These are phyloP conservation scores for Actenoides lindsayi DNA, from an alignment of 2,113 vertebrate genomes.

Conservation along the genomic window DNA sequence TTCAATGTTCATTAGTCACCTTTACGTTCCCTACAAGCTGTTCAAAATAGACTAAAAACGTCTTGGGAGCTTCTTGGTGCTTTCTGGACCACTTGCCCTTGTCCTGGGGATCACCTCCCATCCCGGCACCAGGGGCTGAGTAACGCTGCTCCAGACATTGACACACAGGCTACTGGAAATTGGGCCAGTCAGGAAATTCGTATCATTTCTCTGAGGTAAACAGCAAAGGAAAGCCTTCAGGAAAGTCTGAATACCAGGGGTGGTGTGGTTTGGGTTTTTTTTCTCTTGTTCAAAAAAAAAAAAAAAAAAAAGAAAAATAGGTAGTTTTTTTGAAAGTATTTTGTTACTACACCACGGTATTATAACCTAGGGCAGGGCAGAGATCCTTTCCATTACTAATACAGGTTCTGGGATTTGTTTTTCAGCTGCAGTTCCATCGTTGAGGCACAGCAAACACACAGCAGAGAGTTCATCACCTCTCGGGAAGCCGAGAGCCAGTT, in stretches of 20 bases:
- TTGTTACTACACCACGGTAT: slow-evolving; percentile 8
- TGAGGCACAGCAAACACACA: background rate
- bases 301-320: background rate
- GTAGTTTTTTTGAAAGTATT: slow-evolving; percentile 12
- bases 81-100: background rate
- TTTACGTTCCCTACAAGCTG: background rate
- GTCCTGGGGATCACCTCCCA: background rate
- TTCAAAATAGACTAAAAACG: background rate
- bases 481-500: background rate
- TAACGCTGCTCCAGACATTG: slow-evolving; percentile 28
- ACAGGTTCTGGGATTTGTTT: slow-evolving; percentile 51
- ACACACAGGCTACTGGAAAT: slow-evolving; percentile 38
- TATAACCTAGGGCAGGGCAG: slow-evolving; percentile 34
- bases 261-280: background rate
- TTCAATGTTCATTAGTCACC: background rate
- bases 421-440: background rate
- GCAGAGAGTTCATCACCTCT: background rate
- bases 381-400: slow-evolving; percentile 43
- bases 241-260: slow-evolving; percentile 40
- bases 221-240: slow-evolving; percentile 31
- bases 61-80: background rate
- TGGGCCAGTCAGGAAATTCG: slow-evolving; percentile 17
- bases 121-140: background rate
- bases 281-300: background rate
- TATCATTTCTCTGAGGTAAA: slow-evolving; percentile 56